Percentiles rank a stretch among this genome's conserved stretches.
Conservation (phyloP, 2,797 vertebrate genomes). For the Fringilla coelebs region DNA sequence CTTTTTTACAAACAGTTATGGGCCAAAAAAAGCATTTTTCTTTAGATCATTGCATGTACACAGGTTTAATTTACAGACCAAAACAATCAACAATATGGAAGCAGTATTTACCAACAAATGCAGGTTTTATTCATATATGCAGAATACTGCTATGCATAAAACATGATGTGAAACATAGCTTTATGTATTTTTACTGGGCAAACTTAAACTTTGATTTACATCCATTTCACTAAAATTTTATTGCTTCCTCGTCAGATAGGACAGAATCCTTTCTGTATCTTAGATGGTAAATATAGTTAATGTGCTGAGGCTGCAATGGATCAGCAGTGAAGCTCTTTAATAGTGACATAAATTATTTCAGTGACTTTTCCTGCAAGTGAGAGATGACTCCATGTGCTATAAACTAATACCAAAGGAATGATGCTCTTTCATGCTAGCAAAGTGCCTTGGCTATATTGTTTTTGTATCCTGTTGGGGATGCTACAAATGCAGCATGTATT, state of each 20-base stretch:
- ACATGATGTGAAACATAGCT: slow-evolving; percentile 46
- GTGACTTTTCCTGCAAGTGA: slow-evolving; percentile 79
- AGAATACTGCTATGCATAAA: slow-evolving; percentile 53
- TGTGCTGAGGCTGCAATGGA: slow-evolving; percentile 79
- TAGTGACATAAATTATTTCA: slow-evolving; percentile 83
- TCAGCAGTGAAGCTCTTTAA: slow-evolving; percentile 77
- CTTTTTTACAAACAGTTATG: background rate
- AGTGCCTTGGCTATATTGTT: slow-evolving; percentile 35
- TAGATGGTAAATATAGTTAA: slow-evolving; percentile 89
- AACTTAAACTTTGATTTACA: slow-evolving; percentile 72
- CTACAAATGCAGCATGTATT: slow-evolving; percentile 50
- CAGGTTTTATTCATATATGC: slow-evolving; percentile 67
- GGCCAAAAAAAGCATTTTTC: background rate
- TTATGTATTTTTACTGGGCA: slow-evolving; percentile 65
- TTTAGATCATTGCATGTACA: background rate
- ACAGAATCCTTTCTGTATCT: slow-evolving; percentile 80
- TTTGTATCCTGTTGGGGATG: slow-evolving; percentile 47
- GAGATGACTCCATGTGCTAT: slow-evolving; percentile 77
- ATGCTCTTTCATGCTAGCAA: slow-evolving; percentile 71
- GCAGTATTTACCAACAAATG: slow-evolving; percentile 46
- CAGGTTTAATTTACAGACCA: slow-evolving; percentile 23
- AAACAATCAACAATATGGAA: slow-evolving; percentile 38
- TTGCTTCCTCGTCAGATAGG: slow-evolving; percentile 68
- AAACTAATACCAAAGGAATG: slow-evolving; percentile 72
- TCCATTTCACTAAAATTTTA: slow-evolving; percentile 71